These are phyloP conservation scores for Hydropsyche betteni DNA, from an alignment of 2,888 invertebrate species.

Conservation along the genomic window DNA sequence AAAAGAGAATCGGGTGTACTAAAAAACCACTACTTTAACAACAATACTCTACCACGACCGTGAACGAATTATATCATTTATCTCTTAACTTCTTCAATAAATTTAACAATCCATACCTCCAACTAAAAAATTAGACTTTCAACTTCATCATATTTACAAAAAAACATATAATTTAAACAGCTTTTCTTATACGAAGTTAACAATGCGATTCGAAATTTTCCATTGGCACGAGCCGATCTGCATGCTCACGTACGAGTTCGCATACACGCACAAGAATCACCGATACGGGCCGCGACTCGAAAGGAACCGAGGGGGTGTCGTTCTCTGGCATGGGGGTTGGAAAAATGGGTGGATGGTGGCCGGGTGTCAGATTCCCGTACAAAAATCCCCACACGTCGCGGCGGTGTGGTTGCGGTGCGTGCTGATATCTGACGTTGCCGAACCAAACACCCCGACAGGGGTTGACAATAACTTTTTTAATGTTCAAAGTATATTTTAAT, in stretches of 20 bases:
- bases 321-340: neutral
- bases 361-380: conserved; percentile 32
- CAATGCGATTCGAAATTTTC: conserved; percentile 10
- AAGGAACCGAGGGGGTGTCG: too few species aligned
- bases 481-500: neutral
- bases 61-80: too few species aligned
- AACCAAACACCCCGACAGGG: conserved; percentile 12
- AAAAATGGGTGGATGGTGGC: conserved; percentile 27
- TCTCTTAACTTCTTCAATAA: too few species aligned
- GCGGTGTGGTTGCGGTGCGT: conserved; percentile 48
- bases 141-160: too few species aligned
- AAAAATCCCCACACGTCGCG: conserved; percentile 49
- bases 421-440: conserved; percentile 49
- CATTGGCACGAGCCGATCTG: conserved; percentile 41
- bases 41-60: too few species aligned
- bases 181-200: too few species aligned
- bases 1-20: too few species aligned
- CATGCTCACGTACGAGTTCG: conserved; percentile 37
- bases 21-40: too few species aligned
- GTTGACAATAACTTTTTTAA: neutral
- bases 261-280: neutral
- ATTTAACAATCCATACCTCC: too few species aligned
- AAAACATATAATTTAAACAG: too few species aligned
- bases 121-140: too few species aligned
- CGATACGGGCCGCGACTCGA: too few species aligned